Conservation (phyloP, 2,888 invertebrate species). For the Xestia ashworthii region DNA sequence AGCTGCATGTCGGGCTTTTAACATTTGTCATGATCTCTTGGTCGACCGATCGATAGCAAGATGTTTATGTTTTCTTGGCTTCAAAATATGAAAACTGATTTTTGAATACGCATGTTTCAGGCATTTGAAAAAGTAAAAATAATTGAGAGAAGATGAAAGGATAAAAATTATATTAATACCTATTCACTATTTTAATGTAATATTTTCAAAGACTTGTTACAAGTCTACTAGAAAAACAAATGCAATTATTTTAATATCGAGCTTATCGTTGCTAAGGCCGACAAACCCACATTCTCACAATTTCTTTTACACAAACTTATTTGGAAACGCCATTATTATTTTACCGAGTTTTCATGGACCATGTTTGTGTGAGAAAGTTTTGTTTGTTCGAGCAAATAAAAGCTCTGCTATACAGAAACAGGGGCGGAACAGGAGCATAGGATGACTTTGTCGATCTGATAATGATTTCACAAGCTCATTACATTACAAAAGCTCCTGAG, state of each 20-base stretch:
- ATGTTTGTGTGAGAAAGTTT: conserved; percentile 48
- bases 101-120: too few species aligned
- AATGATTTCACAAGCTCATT: not conserved
- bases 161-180: too few species aligned
- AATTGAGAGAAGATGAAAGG: too few species aligned
- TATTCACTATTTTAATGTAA: not conserved
- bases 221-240: not conserved
- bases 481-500: not conserved
- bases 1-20: not conserved
- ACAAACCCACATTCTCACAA: conserved; percentile 16
- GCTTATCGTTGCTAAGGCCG: conserved; percentile 14
- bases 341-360: conserved; percentile 40
- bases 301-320: conserved; percentile 26
- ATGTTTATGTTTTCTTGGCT: not conserved
- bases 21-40: not conserved
- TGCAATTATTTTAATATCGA: conserved; percentile 18
- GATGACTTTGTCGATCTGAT: not conserved
- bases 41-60: not conserved
- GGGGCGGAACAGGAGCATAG: not conserved
- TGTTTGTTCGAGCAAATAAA: conserved; percentile 28
- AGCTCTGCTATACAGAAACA: not conserved
- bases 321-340: conserved; percentile 41
- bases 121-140: too few species aligned
- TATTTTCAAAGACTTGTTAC: not conserved
- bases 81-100: not conserved